Base-by-base conservation (phyloP, 2,888 invertebrate genomes). In the Trichopria drosophilae region DNA sequence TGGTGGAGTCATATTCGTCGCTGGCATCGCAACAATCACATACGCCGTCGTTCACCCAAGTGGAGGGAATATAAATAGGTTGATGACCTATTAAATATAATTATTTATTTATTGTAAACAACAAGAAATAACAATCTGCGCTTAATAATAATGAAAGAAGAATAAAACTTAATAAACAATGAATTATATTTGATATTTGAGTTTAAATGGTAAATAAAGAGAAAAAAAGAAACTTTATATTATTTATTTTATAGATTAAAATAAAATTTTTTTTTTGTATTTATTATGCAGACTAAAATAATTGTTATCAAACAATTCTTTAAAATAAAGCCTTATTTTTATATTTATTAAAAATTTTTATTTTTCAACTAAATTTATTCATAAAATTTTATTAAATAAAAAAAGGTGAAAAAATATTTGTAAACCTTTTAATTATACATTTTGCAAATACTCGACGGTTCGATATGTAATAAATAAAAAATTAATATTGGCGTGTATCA, bases 11-110 rank as follows among this genome's bases (percentile, higher is more conserved):
- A 66, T 95, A 90, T 70, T 95, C 93, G 71, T 94, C 94, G 55
- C 87, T 87, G 6, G 87, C 89, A 77, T 94, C 94, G 75, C 93
- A 93, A 67, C 94, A 95, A 73, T 95, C 97, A 77, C 97, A 98
- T 45, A 96, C 84, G 18, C 93, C 91, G 76, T 98, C 97, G 73
- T 96, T 95, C 2, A 98, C 93, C 67, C 90, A 81, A 0, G 90
- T 88, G 49, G 93, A 90, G 1, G 90, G 89, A 64, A 98, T 85
- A 65, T 90, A 87, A 47, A 79, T 74, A 1, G 88, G 78, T 65
- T 82, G 81, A 74, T 88, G 84, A 4, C 96, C 96, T 40, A 86
- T 6, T 34, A 34, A 20, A 54, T 16, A 15, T 16, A 18, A 31
- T 23, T 4, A 19, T n/a, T 83, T n/a, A n/a, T n/a, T n/a, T n/a